Conservation (phyloP, 2,888 invertebrate species). For the Agonopterix arenella region DNA sequence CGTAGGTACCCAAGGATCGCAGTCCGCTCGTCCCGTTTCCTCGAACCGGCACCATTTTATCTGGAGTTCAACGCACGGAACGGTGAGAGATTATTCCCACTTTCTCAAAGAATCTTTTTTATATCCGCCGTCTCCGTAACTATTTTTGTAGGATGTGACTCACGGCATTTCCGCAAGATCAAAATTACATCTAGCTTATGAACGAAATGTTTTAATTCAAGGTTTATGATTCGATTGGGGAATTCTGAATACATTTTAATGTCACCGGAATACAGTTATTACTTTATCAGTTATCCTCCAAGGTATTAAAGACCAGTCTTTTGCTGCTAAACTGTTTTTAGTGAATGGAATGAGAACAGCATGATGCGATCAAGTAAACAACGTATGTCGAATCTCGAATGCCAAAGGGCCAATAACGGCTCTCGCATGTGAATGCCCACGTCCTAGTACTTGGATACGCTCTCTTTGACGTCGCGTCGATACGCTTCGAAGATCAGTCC, state of each 20-base stretch:
- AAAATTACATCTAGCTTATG: too few relatives aligned
- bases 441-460: slow-evolving; percentile 2
- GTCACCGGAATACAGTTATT: too few relatives aligned
- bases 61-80: slow-evolving; percentile 51
- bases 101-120: slow-evolving; percentile 3
- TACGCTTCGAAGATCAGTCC: background rate
- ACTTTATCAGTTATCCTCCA: too few relatives aligned
- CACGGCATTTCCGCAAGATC: too few relatives aligned
- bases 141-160: too few relatives aligned
- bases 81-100: slow-evolving; percentile 42
- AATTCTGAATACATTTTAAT: too few relatives aligned
- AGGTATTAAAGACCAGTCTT: too few relatives aligned
- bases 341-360: background rate
- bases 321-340: too few relatives aligned
- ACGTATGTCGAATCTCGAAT: background rate
- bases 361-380: slow-evolving; percentile 2
- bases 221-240: too few relatives aligned
- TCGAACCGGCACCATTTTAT: slow-evolving; percentile 55
- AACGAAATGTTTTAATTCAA: too few relatives aligned
- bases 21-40: slow-evolving; percentile 50
- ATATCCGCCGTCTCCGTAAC: too few relatives aligned
- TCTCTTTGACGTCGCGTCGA: slow-evolving; percentile 3
- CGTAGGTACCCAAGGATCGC: slow-evolving; percentile 22
- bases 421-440: slow-evolving; percentile 1
- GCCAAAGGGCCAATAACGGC: background rate